These are phyloP conservation scores for Drosophila neotestacea DNA, from an alignment of 2,888 invertebrate genomes.

Conservation along the genomic window DNA sequence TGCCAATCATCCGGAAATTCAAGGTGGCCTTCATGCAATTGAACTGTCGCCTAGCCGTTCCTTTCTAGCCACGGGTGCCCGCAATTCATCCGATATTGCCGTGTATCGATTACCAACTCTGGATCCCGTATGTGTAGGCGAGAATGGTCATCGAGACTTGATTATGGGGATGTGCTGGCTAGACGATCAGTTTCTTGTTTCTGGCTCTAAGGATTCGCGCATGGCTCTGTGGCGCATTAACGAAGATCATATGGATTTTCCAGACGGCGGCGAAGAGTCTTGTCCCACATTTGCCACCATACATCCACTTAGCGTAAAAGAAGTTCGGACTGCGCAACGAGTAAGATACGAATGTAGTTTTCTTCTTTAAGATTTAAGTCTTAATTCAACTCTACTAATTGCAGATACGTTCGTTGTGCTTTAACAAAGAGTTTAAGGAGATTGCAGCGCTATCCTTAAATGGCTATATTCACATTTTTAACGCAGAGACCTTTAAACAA, in stretches of 20 bases:
- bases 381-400: slow-evolving; percentile 23
- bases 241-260: slow-evolving; percentile 84
- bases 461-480: slow-evolving; percentile 97
- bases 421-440: slow-evolving; percentile 94
- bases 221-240: slow-evolving; percentile 95
- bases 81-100: slow-evolving; percentile 96
- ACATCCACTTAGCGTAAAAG: slow-evolving; percentile 90
- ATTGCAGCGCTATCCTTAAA: slow-evolving; percentile 96
- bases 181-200: slow-evolving; percentile 97
- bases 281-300: slow-evolving; percentile 87
- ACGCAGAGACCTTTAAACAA: slow-evolving; percentile 94
- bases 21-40: slow-evolving; percentile 96
- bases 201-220: slow-evolving; percentile 96
- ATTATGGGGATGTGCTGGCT: slow-evolving; percentile 96
- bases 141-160: slow-evolving; percentile 95
- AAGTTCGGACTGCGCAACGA: slow-evolving; percentile 91
- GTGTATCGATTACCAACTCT: slow-evolving; percentile 95
- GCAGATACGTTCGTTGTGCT: slow-evolving; percentile 92
- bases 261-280: slow-evolving; percentile 83
- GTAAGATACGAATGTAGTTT: slow-evolving; percentile 71
- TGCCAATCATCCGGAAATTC: slow-evolving; percentile 86
- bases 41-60: slow-evolving; percentile 97
- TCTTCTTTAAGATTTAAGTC: neutral
- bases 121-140: slow-evolving; percentile 97
- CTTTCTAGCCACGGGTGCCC: slow-evolving; percentile 95